Conservation (phyloP, 2,113 vertebrate species). For the Sisor rabdophorus region DNA sequence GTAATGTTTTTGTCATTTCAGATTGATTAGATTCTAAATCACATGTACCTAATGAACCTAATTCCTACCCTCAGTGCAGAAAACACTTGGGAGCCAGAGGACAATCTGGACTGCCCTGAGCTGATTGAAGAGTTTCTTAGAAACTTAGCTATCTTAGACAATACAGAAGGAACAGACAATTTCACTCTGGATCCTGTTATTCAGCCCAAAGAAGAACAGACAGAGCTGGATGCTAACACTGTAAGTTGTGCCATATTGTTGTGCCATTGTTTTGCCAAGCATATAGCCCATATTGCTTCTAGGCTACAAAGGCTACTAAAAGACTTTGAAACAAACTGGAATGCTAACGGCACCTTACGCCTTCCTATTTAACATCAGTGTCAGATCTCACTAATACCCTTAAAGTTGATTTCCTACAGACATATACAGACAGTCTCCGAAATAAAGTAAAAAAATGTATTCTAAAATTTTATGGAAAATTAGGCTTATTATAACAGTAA, state of each 20-base stretch:
- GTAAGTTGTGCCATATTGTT: conserved; percentile 54
- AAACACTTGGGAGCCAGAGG: conserved; percentile 98
- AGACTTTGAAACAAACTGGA: no score
- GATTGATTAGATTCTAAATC: not conserved
- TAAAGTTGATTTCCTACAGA: no score
- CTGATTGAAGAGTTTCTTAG: conserved; percentile 94
- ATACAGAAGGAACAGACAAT: conserved; percentile 51
- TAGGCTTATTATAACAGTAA: no score
- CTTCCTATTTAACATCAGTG: no score
- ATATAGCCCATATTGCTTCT: no score
- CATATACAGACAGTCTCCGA: no score
- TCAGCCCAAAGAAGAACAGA: conserved; percentile 65
- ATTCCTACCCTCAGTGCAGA: conserved; percentile 76
- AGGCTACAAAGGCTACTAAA: no score
- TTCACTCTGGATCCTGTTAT: conserved; percentile 35
- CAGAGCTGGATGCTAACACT: conserved; percentile 65
- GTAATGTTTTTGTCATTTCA: not conserved
- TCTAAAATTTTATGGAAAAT: no score
- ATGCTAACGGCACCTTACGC: no score
- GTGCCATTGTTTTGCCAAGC: no score
- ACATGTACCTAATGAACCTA: not conserved
- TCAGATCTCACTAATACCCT: no score
- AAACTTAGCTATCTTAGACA: conserved; percentile 76
- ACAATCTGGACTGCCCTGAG: conserved; percentile 97
- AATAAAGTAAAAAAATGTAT: no score